phyloP scores from a whole-genome alignment of 2,113 vertebrate species.

The Polypterus senegalus region DNA sequence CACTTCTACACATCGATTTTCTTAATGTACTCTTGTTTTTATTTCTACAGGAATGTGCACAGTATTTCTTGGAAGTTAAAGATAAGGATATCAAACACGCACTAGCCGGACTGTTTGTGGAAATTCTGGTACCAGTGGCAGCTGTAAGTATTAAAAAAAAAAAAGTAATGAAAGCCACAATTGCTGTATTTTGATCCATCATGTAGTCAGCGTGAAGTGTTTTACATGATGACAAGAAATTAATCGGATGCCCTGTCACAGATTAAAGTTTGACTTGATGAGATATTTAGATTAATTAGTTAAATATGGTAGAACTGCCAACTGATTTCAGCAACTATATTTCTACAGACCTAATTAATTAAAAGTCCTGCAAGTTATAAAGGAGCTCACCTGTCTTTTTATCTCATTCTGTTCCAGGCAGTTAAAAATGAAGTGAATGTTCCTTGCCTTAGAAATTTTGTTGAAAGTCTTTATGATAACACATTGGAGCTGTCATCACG shows the following conservation, averaged over 20 bases:
- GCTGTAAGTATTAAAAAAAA: constrained; percentile 62
- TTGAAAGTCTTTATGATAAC: constrained; percentile 91
- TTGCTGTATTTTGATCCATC: no score
- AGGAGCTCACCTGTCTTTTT: background rate
- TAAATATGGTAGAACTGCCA: no score
- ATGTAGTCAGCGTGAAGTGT: no score
- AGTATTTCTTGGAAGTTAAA: constrained; percentile 97
- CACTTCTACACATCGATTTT: constrained; percentile 1
- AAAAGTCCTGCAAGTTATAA: no score
- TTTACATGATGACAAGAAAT: no score
- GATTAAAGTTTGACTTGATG: no score
- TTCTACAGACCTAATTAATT: no score
- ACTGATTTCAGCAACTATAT: no score
- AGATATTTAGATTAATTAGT: no score
- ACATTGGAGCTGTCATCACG: constrained; percentile 91
- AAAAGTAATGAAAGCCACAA: no score
- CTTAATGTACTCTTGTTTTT: constrained; percentile 19
- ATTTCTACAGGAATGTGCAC: constrained; percentile 77
- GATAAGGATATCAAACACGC: constrained; percentile 98
- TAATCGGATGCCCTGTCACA: no score
- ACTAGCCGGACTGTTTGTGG: constrained; percentile 92
- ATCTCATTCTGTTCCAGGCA: constrained; percentile 51
- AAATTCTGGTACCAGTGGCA: constrained; percentile 93
- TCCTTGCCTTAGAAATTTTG: constrained; percentile 94
- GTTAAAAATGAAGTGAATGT: constrained; percentile 99